Percentiles rank a stretch among this genome's conserved stretches.
Evolutionary conservation across 2,113 vertebrate genomes (phyloP).

Genomic region (Pedetes capensis): DNA sequence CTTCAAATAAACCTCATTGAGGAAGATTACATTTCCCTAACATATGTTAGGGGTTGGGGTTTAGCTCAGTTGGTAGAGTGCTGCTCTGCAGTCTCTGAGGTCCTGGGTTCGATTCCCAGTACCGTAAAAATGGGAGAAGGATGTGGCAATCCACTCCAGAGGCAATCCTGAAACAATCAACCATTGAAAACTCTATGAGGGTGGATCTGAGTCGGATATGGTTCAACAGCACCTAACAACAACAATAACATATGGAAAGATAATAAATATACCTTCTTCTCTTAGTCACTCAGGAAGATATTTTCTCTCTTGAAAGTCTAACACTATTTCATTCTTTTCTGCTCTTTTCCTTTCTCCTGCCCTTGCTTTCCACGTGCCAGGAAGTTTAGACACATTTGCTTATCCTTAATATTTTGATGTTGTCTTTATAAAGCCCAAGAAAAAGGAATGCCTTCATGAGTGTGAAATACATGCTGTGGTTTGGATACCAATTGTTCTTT

Average conservation of each 20-base stretch:
- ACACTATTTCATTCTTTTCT: slow-evolving; percentile 82
- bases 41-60: too few relatives aligned
- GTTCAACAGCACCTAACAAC: too few relatives aligned
- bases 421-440: slow-evolving; percentile 93
- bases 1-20: background rate
- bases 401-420: slow-evolving; percentile 93
- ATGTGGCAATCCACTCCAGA: too few relatives aligned
- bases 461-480: slow-evolving; percentile 87
- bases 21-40: background rate
- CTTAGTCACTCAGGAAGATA: background rate
- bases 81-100: too few relatives aligned
- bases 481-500: slow-evolving; percentile 90
- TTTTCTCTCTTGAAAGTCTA: background rate
- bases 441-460: slow-evolving; percentile 88
- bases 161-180: too few relatives aligned
- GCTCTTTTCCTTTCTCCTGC: slow-evolving; percentile 93
- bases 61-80: too few relatives aligned
- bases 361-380: slow-evolving; percentile 91
- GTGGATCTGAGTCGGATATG: too few relatives aligned
- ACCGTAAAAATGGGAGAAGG: too few relatives aligned
- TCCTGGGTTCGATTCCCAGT: too few relatives aligned
- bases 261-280: background rate
- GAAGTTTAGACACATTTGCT: slow-evolving; percentile 89
- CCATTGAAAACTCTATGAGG: too few relatives aligned
- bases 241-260: too few relatives aligned